Evolutionary conservation across 2,888 invertebrate species (phyloP), one percentile per base, ranked within the genome.

Genomic region (Microctonus aethiopoides): DNA sequence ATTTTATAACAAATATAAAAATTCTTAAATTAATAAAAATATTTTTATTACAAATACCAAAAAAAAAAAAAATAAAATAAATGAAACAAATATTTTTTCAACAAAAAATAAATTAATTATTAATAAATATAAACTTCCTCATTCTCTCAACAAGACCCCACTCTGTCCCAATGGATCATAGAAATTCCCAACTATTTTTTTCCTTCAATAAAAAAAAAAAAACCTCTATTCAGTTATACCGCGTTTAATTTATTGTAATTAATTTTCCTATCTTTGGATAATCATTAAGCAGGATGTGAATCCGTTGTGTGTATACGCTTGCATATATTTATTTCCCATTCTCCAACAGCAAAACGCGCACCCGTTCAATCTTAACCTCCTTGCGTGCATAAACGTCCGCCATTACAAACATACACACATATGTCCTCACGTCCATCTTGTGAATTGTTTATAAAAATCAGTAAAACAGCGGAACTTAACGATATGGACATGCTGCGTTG

Each of bases 221-320:
- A 39, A 39, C 59, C 62, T 68, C 66, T 57, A 54, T 51, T 64
- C 39, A 62, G 34, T 41, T 57, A 63, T 72, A 70, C 57, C 62
- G 70, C 83, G 82, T 82, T 83, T 82, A 86, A 86, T 85, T 84
- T 84, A 84, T 84, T 86, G 82, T 84, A 85, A 86, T 86, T 85
- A 85, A 86, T 85, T 86, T 86, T 79, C 81, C 79, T 85, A 86
- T 85, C 85, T 83, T 74, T 70, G 75, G 46, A 75, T 72, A 68
- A 77, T 78, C 76, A 81, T 81, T 81, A 72, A 79, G 78, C 78
- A 76, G 73, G 76, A 68, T 39, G 67, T 62, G 65, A 29, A 46
- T 41, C 57, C 34, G 61, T 60, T 20, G 52, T 36, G 41, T n/a
- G 34, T 24, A 36, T 72, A 72, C 72, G 72, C 67, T 69, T 77